Evolutionary conservation across 2,888 invertebrate genomes (phyloP).

Genomic region (Terebella lapidaria): DNA sequence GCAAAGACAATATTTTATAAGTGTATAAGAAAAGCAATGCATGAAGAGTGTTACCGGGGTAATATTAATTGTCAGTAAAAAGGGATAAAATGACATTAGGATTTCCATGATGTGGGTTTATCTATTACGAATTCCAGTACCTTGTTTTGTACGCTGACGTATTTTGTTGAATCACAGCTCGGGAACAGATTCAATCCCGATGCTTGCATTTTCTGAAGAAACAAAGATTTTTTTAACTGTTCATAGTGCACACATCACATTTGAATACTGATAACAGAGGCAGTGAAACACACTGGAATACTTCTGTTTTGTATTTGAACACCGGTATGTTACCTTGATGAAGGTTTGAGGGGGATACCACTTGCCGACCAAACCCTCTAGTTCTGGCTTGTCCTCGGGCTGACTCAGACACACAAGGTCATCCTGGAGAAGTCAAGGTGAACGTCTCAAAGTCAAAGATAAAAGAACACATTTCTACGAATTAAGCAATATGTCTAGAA

Average conservation of each 20-base stretch:
- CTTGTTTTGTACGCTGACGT: slow-evolving; percentile 50
- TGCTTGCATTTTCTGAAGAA: slow-evolving; percentile 34
- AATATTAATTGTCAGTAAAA: no score
- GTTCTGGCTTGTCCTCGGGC: slow-evolving; percentile 40
- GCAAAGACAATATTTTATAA: no score
- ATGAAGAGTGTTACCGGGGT: no score
- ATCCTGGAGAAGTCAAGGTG: slow-evolving; percentile 42
- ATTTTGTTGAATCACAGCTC: slow-evolving; percentile 48
- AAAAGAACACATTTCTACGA: not conserved
- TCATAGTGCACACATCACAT: not conserved
- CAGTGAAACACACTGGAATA: no score
- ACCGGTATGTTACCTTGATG: slow-evolving; percentile 30
- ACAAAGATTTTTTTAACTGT: not conserved
- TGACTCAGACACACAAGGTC: slow-evolving; percentile 40
- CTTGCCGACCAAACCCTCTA: slow-evolving; percentile 35
- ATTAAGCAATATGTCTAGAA: not conserved
- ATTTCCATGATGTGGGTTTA: slow-evolving; percentile 38
- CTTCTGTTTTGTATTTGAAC: not conserved
- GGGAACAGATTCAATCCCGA: slow-evolving; percentile 52
- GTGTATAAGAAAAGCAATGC: no score
- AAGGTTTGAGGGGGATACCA: slow-evolving; percentile 29
- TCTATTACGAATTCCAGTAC: slow-evolving; percentile 48
- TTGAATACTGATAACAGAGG: not conserved
- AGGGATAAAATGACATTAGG: no score
- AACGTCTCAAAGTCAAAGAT: slow-evolving; percentile 2